Percentiles rank a stretch among this genome's conserved stretches.
phyloP scores from a whole-genome alignment of 1,140 invertebrate species.

The Aphelenchoides avenae region DNA sequence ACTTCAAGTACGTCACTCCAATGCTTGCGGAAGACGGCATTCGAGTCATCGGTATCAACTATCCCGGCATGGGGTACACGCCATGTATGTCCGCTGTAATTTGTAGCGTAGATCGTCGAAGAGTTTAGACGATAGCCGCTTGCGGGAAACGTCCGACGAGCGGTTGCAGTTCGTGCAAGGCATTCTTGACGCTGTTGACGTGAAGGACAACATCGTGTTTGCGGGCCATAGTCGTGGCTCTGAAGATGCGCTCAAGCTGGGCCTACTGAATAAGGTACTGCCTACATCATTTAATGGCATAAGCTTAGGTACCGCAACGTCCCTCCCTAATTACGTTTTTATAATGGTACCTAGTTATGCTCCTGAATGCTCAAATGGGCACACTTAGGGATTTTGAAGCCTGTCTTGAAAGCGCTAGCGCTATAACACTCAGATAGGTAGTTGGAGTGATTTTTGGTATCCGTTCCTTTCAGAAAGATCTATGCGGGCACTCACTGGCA shows the following conservation, averaged over 20 bases:
- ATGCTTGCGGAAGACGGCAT: slow-evolving; percentile 21
- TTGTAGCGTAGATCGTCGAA: no score
- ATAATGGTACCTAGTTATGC: neutral
- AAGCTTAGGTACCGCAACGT: no score
- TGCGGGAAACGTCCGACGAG: slow-evolving; percentile 37
- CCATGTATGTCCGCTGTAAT: slow-evolving; percentile 29
- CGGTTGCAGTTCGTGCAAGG: slow-evolving; percentile 37
- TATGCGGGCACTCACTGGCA: no score
- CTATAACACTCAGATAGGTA: no score
- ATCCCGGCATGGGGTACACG: slow-evolving; percentile 46
- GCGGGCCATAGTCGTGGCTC: slow-evolving; percentile 38
- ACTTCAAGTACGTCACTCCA: slow-evolving; percentile 49
- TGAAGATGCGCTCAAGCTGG: slow-evolving; percentile 46
- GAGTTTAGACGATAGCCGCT: slow-evolving; percentile 32
- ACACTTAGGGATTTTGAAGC: no score
- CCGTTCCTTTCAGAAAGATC: no score
- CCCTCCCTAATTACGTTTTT: neutral
- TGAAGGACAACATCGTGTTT: slow-evolving; percentile 39
- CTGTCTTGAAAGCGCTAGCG: no score
- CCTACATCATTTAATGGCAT: no score
- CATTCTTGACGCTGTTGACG: slow-evolving; percentile 33
- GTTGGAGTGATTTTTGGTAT: no score
- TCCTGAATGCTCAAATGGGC: slow-evolving; percentile 5
- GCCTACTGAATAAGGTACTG: slow-evolving; percentile 28
- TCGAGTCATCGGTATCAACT: slow-evolving; percentile 45